Evolutionary conservation across 2,888 invertebrate genomes (phyloP).

Genomic region (Trachelus tabidus): DNA sequence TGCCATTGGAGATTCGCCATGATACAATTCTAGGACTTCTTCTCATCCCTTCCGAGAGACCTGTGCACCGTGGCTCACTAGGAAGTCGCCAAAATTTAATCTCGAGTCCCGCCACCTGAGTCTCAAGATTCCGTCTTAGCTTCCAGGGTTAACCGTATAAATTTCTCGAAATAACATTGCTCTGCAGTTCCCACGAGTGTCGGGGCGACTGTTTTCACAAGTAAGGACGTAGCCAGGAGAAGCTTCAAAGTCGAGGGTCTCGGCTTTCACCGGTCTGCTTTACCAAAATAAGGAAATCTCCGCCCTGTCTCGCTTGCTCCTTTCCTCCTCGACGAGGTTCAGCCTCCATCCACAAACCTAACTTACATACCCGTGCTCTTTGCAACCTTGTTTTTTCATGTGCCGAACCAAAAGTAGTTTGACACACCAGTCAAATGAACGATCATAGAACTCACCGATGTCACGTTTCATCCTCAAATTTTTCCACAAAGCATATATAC

Average conservation of each 20-base stretch:
- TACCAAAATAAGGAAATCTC: conserved; percentile 24
- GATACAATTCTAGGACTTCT: not conserved
- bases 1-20: not conserved
- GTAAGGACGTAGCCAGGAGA: conserved; percentile 24
- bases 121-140: not conserved
- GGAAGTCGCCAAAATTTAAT: not conserved
- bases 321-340: conserved; percentile 3
- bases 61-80: not conserved
- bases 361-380: not conserved
- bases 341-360: not conserved
- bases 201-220: conserved; percentile 41
- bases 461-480: not conserved
- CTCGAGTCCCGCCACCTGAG: not conserved
- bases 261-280: conserved; percentile 20
- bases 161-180: conserved; percentile 35
- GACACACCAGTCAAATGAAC: not conserved
- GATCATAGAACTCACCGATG: not conserved
- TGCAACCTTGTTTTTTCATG: not conserved
- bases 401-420: not conserved
- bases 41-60: not conserved
- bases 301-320: conserved; percentile 13
- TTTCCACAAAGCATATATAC: not conserved
- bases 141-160: conserved; percentile 18
- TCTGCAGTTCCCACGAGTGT: conserved; percentile 40
- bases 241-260: not conserved